Conservation (phyloP, 1,140 invertebrate genomes). For the Lamellibrachia luymesi region DNA sequence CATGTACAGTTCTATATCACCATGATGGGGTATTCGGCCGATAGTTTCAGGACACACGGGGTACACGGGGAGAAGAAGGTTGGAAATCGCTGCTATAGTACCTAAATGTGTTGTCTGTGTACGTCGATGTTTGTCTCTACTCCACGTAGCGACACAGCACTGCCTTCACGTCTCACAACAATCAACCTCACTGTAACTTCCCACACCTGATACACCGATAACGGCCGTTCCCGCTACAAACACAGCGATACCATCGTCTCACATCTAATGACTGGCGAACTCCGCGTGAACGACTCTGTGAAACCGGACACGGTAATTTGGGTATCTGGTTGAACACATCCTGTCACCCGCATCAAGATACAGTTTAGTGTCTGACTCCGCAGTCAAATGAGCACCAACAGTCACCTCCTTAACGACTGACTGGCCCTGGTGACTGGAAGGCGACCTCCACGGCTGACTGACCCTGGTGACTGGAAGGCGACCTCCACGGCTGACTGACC, state of each 20-base stretch:
- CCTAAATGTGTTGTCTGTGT: no score
- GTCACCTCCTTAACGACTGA: neutral
- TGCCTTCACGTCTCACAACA: no score
- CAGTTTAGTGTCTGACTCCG: neutral
- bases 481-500: neutral
- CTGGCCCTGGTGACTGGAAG: neutral
- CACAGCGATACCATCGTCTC: neutral
- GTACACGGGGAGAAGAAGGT: no score
- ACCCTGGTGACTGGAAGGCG: neutral
- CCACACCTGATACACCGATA: neutral
- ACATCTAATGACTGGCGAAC: neutral
- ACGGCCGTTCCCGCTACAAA: neutral
- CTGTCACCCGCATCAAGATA: neutral
- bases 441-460: neutral
- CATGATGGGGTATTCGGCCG: no score
- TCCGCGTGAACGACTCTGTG: neutral
- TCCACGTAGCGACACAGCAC: no score
- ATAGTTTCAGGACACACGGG: no score
- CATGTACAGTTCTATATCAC: no score
- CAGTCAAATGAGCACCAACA: neutral
- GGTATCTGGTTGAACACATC: neutral
- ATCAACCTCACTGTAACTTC: neutral
- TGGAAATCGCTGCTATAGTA: no score
- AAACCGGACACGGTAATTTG: neutral
- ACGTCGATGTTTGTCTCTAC: no score